Evolutionary conservation across 2,888 invertebrate species (phyloP), one percentile per base, ranked within the genome.

Genomic region (Ornithoptera priamus): DNA sequence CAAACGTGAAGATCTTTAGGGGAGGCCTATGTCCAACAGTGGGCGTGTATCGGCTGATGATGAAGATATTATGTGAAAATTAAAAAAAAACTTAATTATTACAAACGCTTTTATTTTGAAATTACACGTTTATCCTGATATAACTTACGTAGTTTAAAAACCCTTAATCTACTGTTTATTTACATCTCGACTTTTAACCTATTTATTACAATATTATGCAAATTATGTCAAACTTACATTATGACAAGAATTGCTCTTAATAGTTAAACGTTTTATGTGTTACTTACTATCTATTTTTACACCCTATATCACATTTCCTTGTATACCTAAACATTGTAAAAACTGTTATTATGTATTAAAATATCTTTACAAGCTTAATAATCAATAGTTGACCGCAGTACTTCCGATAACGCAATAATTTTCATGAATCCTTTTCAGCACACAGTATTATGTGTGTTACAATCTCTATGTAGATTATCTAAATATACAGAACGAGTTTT

Each of bases 291-390:
- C 80, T 77, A 77, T 89, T 90, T 92, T 91, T 92, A 92, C 92
- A 92, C 85, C 84, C 91, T 92, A 92, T 92, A 92, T 92, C 92
- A 92, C 92, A 92, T 91, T 92, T 90, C 86, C 87, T 89, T 88
- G 88, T 88, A 88, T 85, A 82, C 76, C 88, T 89, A 88, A 77
- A 80, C 68, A 76, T 66, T 71, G 76, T 70, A 67, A 80, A 76
- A 72, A 76, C 71, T 76, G 75, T 73, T 62, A 66, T 62, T 68
- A 68, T 59, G 18, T 65, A 65, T n/a, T 67, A 62, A 62, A 68
- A 68, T 68, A 68, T 53, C 58, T 70, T 64, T 67, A 70, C 64
- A 70, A 70, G 67, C 70, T 60, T 67, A 61, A 59, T 20, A 64
- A 17, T 50, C 17, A 30, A 67, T 30, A 20, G 8, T 53, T 57